phyloP scores from a whole-genome alignment of 2,888 invertebrate species.

The Callosobruchus maculatus region DNA sequence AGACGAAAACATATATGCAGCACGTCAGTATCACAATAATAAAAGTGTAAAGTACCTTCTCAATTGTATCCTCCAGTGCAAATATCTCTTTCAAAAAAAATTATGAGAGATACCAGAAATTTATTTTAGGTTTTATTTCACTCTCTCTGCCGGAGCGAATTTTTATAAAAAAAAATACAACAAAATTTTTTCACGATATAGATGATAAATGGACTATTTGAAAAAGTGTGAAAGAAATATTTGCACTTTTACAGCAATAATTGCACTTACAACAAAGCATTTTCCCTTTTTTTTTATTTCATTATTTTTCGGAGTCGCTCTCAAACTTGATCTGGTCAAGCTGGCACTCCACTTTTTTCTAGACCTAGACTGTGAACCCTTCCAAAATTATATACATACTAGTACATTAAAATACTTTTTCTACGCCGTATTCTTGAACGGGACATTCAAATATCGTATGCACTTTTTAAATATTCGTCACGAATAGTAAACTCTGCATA shows the following conservation, averaged over 20 bases:
- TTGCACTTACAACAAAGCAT: not conserved
- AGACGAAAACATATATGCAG: not conserved
- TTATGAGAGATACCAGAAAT: too few relatives aligned
- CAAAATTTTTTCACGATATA: too few relatives aligned
- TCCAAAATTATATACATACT: not conserved
- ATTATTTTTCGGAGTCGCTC: not conserved
- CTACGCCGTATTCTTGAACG: too few relatives aligned
- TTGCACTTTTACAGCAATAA: not conserved
- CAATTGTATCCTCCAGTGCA: not conserved
- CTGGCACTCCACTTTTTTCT: not conserved
- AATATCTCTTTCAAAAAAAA: not conserved
- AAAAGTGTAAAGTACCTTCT: not conserved
- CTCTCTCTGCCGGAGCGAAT: too few relatives aligned
- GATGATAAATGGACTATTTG: too few relatives aligned
- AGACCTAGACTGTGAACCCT: not conserved
- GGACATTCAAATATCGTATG: too few relatives aligned
- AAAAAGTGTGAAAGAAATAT: not conserved
- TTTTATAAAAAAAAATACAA: too few relatives aligned
- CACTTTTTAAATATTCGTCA: too few relatives aligned
- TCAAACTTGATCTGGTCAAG: not conserved
- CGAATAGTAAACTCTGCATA: too few relatives aligned
- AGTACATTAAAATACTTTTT: not conserved
- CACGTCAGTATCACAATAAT: not conserved
- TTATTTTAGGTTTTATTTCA: too few relatives aligned
- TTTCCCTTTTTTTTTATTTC: not conserved